Conservation (phyloP, 2,888 invertebrate species). For the Dynastes maya region DNA sequence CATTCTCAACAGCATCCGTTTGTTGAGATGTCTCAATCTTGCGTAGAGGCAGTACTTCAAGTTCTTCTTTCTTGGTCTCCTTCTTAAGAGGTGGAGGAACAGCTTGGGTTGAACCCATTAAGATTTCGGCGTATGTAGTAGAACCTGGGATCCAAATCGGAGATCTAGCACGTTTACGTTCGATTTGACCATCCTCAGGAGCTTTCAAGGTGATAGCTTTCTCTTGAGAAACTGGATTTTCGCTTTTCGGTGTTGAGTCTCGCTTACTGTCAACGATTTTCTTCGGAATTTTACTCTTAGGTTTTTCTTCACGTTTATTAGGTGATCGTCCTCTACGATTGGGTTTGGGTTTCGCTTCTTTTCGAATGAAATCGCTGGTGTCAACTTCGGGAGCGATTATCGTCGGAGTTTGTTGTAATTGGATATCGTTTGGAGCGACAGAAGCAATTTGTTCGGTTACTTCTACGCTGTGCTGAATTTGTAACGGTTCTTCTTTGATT, state of each 20-base stretch:
- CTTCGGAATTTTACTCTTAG: slow-evolving; percentile 54
- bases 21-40: slow-evolving; percentile 34
- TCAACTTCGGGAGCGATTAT: slow-evolving; percentile 44
- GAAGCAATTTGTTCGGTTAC: slow-evolving; percentile 33
- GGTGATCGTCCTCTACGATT: slow-evolving; percentile 73
- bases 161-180: slow-evolving; percentile 75
- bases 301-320: slow-evolving; percentile 66
- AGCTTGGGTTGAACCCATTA: slow-evolving; percentile 73
- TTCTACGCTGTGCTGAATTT: slow-evolving; percentile 26
- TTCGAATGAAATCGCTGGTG: slow-evolving; percentile 36
- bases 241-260: background rate
- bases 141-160: slow-evolving; percentile 84
- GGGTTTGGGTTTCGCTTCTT: slow-evolving; percentile 65
- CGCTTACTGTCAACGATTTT: slow-evolving; percentile 34
- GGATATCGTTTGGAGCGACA: background rate
- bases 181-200: slow-evolving; percentile 65
- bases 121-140: slow-evolving; percentile 85
- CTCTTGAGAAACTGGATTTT: slow-evolving; percentile 25
- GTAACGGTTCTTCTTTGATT: background rate
- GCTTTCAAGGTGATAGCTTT: slow-evolving; percentile 36
- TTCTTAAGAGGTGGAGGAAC: slow-evolving; percentile 52
- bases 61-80: slow-evolving; percentile 49
- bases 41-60: slow-evolving; percentile 33
- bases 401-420: background rate
- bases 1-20: slow-evolving; percentile 32